phyloP scores from a whole-genome alignment of 1,140 invertebrate genomes.

The Teleogryllus occipitalis region DNA sequence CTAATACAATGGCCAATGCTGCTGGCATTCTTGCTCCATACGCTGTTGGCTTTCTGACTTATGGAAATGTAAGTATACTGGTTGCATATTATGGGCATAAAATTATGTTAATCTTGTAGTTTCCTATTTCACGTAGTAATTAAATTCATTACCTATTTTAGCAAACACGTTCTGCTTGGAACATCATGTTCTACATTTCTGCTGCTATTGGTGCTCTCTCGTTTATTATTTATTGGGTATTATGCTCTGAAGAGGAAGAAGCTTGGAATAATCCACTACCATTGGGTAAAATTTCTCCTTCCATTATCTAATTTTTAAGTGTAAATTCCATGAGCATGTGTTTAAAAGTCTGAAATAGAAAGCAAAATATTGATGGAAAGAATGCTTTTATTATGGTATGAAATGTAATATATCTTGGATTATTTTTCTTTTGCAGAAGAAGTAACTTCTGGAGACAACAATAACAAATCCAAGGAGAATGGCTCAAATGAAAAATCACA shows the following conservation, averaged over 20 bases:
- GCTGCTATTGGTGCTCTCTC: slow-evolving; percentile 37
- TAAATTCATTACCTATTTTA: slow-evolving; percentile 26
- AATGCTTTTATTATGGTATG: too few relatives aligned
- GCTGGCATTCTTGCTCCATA: slow-evolving; percentile 82
- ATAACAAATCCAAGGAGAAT: too few relatives aligned
- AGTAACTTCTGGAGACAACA: too few relatives aligned
- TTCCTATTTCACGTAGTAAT: background rate
- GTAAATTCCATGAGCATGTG: too few relatives aligned
- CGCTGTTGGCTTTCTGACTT: slow-evolving; percentile 51
- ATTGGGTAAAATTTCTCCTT: background rate
- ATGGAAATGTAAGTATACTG: slow-evolving; percentile 20
- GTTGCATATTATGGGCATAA: background rate
- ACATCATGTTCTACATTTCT: slow-evolving; percentile 44
- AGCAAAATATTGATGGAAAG: too few relatives aligned
- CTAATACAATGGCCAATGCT: slow-evolving; percentile 77
- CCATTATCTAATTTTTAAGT: too few relatives aligned
- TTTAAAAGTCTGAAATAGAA: too few relatives aligned
- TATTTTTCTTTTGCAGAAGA: too few relatives aligned
- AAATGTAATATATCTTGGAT: too few relatives aligned
- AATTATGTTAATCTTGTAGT: background rate
- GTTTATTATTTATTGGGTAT: slow-evolving; percentile 37
- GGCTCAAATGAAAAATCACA: too few relatives aligned
- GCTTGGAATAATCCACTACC: slow-evolving; percentile 33
- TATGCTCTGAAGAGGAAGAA: slow-evolving; percentile 41
- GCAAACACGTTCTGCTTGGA: slow-evolving; percentile 43